Evolutionary conservation across 2,888 invertebrate species (phyloP), one percentile per base, ranked within the genome.

Genomic region (Xestia xanthographa): DNA sequence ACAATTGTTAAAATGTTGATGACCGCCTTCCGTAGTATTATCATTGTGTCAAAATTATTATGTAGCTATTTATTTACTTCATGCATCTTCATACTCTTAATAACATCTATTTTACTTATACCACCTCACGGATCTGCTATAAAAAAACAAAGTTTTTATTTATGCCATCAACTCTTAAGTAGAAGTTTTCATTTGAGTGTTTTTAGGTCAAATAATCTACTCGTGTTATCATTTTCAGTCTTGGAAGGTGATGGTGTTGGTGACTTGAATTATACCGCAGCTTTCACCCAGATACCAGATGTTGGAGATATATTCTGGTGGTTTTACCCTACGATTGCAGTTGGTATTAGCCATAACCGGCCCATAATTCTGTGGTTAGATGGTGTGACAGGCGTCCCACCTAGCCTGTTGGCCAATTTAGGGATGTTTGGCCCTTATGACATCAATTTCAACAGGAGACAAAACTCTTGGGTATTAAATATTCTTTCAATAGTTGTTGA

Each of bases 321-420:
- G 98, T 97, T 99, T 73, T 98, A 98, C 92, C 98, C 98, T 82
- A 97, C 97, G 11, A 97, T 97, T 0, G 97, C 97, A 0, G 92
- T 95, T n/a, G 62, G 73, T 22, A 72, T 38, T 38, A 26, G 72
- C 4, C 26, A 62, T 11, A 95, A 97, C 82, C 97, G 97, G 63
- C 99, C 99, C 0, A 92, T 99, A 48, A 95, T 98, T 22, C 97
- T 99, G 71, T 99, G 99, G 99, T 95, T 99, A n/a, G 98, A 99
- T 96, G 99, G 99, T 53, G 98, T 98, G 0, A 98, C 98, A 0
- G 99, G 97, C 11, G 97, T 97, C 0, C 98, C 98, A 0, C 98
- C 98, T 0, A 98, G 98, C n/a, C 97, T 98, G 11, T 98, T 98
- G 91, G 99, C 99, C 26, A 99, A 99, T 92, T 98, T 99, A 90